phyloP scores from a whole-genome alignment of 2,888 invertebrate genomes.

The Drosophila barbarae region DNA sequence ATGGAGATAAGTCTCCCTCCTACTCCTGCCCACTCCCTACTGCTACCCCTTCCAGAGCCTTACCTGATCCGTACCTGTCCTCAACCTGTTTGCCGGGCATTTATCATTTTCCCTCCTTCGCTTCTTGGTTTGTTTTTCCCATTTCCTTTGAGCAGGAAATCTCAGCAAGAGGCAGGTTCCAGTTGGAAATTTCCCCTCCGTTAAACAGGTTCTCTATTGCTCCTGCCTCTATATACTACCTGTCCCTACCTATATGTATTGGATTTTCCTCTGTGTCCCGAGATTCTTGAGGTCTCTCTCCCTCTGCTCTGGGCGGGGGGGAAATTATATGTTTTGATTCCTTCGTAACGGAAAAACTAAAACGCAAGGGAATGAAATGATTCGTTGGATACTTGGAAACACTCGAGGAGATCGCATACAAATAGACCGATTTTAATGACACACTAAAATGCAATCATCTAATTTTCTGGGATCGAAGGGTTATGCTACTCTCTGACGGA shows the following conservation, averaged over 20 bases:
- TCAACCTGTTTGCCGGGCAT: conserved; percentile 68
- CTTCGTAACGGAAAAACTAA: conserved; percentile 65
- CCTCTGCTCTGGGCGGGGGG: conserved; percentile 32
- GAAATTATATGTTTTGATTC: conserved; percentile 72
- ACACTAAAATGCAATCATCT: conserved; percentile 65
- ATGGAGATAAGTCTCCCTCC: conserved; percentile 44
- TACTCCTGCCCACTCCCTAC: conserved; percentile 12
- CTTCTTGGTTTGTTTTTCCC: conserved; percentile 58
- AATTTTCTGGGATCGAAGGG: conserved; percentile 62
- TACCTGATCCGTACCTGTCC: conserved; percentile 55
- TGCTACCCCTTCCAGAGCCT: conserved; percentile 15
- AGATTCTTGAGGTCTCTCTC: conserved; percentile 50
- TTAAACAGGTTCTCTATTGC: conserved; percentile 70
- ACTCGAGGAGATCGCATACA: conserved; percentile 42
- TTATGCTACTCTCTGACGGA: conserved; percentile 42
- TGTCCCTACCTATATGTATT: conserved; percentile 51
- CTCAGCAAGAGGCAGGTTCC: conserved; percentile 54
- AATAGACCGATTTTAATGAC: conserved; percentile 66
- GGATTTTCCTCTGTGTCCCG: conserved; percentile 58
- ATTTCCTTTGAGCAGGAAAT: conserved; percentile 64
- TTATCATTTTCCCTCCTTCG: conserved; percentile 59
- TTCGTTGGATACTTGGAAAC: conserved; percentile 32
- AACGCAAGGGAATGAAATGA: conserved; percentile 40
- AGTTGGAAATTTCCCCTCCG: conserved; percentile 57
- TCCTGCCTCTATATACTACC: conserved; percentile 35